Evolutionary conservation across 2,113 vertebrate genomes (phyloP).

Genomic region (Pteronura brasiliensis): DNA sequence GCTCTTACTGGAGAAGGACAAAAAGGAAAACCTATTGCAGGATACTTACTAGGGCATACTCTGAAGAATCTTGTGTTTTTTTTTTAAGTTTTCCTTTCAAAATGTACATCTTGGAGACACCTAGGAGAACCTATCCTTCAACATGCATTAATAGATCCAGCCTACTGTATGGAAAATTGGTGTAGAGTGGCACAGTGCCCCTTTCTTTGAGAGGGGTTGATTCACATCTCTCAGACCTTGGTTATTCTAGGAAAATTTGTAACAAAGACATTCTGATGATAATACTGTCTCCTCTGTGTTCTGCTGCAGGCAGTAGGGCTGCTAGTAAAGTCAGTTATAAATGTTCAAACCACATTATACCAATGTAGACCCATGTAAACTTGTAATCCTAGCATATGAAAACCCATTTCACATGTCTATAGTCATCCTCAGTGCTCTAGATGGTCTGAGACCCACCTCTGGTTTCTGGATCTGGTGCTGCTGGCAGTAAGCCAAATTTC

Average conservation of each 20-base stretch:
- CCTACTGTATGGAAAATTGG: background rate
- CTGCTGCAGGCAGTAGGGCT: background rate
- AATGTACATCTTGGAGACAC: background rate
- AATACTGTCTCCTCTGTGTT: background rate
- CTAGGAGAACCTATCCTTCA: background rate
- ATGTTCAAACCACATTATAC: background rate
- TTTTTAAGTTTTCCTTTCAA: constrained; percentile 10
- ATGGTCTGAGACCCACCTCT: background rate
- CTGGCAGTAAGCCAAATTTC: background rate
- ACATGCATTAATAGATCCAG: background rate
- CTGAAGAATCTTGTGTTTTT: constrained; percentile 1
- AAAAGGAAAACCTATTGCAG: background rate
- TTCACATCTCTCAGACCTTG: background rate
- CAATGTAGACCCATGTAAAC: background rate
- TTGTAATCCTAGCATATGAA: background rate
- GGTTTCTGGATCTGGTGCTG: background rate
- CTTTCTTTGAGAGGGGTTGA: background rate
- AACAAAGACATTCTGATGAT: background rate
- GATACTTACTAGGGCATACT: background rate
- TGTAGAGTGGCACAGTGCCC: background rate
- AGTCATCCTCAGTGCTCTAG: background rate
- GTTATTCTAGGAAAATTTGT: background rate
- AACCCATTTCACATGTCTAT: background rate
- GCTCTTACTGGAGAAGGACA: background rate
- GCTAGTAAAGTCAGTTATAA: background rate